Evolutionary conservation across 2,797 vertebrate species (phyloP).

Genomic region (Sebastolobus altivelis): DNA sequence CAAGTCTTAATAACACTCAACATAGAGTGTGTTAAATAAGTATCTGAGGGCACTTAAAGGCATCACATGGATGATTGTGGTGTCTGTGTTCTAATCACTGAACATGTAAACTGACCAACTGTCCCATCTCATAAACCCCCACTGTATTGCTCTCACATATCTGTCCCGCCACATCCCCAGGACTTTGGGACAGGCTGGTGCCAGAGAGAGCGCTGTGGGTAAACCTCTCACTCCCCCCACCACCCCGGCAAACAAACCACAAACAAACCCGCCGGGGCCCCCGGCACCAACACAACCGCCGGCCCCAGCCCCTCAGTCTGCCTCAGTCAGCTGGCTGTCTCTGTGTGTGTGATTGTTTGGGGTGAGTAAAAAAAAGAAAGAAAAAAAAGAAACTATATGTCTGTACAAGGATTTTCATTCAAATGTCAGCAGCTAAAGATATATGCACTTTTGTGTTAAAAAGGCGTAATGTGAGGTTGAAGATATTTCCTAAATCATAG

Average conservation of each 20-base stretch:
- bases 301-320: constrained; percentile 70
- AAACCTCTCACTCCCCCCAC: constrained; percentile 56
- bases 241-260: constrained; percentile 75
- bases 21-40: neutral
- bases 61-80: neutral
- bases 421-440: neutral
- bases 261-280: constrained; percentile 73
- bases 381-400: neutral
- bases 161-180: constrained; percentile 53
- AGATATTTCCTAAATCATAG: neutral
- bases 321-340: constrained; percentile 56
- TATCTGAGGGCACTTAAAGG: neutral
- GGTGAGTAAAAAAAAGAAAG: neutral
- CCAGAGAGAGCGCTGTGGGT: constrained; percentile 74
- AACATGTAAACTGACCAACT: constrained; percentile 47
- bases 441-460: neutral
- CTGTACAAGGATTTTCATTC: constrained; percentile 15
- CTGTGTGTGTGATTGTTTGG: constrained; percentile 40
- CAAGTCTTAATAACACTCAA: neutral
- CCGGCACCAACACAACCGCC: constrained; percentile 73
- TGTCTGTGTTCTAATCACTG: constrained; percentile 28
- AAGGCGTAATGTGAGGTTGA: neutral
- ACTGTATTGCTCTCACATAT: constrained; percentile 35
- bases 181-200: constrained; percentile 79
- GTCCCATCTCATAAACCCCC: constrained; percentile 21